Conservation (phyloP, 1,140 invertebrate genomes). For the Eurytemora carolleeae region DNA sequence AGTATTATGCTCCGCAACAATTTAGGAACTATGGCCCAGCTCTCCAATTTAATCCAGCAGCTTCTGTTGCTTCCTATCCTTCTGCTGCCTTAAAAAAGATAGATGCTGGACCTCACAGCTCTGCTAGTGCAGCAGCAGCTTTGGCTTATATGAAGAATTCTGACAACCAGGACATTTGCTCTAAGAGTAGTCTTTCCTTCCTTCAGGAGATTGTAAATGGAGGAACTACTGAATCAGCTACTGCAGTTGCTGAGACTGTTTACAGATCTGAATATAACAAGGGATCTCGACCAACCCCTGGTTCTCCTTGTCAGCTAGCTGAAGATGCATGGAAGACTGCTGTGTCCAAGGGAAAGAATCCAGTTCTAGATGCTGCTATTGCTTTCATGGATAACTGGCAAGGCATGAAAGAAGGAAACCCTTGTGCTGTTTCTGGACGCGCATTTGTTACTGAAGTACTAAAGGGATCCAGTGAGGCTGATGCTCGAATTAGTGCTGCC, state of each 20-base stretch:
- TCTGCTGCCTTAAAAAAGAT: no score
- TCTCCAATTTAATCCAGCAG: no score
- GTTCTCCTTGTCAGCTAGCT: not conserved
- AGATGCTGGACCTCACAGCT: no score
- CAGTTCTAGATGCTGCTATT: not conserved
- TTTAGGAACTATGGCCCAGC: no score
- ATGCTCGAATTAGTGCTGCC: not conserved
- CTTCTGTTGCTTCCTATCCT: no score
- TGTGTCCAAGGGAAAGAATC: not conserved
- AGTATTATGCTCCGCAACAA: no score
- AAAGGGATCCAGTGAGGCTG: not conserved
- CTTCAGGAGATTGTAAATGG: not conserved
- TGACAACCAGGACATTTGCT: not conserved
- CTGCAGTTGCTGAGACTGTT: not conserved
- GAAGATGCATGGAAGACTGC: not conserved
- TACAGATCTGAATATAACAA: not conserved
- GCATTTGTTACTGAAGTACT: not conserved
- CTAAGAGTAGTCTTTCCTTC: not conserved
- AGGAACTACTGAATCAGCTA: not conserved
- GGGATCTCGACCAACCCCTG: not conserved
- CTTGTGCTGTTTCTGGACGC: not conserved
- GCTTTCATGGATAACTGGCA: not conserved
- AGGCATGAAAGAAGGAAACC: not conserved
- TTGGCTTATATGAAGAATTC: not conserved
- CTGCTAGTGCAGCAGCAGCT: not conserved